These are phyloP conservation scores for Pegoplata infirma DNA, from an alignment of 2,888 invertebrate species.

Conservation along the genomic window DNA sequence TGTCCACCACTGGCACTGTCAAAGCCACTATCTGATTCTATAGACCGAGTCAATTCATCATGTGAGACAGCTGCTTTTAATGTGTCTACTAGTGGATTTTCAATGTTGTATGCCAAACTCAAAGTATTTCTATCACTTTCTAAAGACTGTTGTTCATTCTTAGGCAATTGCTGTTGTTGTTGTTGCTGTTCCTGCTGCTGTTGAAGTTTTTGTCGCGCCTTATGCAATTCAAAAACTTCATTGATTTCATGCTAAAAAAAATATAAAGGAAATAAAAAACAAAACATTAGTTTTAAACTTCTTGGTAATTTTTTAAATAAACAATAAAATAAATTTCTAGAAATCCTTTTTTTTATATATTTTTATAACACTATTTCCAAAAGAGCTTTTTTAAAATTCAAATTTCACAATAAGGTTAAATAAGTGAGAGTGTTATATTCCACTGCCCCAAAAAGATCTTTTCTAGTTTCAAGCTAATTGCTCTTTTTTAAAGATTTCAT, in stretches of 20 bases:
- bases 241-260: slow-evolving; percentile 78
- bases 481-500: no score
- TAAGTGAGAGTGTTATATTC: no score
- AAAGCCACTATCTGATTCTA: slow-evolving; percentile 74
- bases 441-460: no score
- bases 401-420: no score
- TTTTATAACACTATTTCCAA: no score
- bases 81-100: slow-evolving; percentile 61
- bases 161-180: slow-evolving; percentile 21
- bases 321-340: background rate
- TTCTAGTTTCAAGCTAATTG: no score
- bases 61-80: slow-evolving; percentile 65
- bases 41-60: slow-evolving; percentile 76
- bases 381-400: no score
- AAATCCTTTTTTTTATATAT: slow-evolving; percentile 11
- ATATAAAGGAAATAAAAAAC: slow-evolving; percentile 38
- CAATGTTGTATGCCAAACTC: slow-evolving; percentile 28
- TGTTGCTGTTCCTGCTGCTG: slow-evolving; percentile 61
- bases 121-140: slow-evolving; percentile 56
- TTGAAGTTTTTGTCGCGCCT: slow-evolving; percentile 68
- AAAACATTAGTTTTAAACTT: slow-evolving; percentile 16
- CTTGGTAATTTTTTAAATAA: background rate
- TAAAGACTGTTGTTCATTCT: slow-evolving; percentile 31
- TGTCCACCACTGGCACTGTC: slow-evolving; percentile 67
- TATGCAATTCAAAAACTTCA: slow-evolving; percentile 77